Base-by-base conservation (phyloP, 2,888 invertebrate genomes). In the Caenorhabditis afra region DNA sequence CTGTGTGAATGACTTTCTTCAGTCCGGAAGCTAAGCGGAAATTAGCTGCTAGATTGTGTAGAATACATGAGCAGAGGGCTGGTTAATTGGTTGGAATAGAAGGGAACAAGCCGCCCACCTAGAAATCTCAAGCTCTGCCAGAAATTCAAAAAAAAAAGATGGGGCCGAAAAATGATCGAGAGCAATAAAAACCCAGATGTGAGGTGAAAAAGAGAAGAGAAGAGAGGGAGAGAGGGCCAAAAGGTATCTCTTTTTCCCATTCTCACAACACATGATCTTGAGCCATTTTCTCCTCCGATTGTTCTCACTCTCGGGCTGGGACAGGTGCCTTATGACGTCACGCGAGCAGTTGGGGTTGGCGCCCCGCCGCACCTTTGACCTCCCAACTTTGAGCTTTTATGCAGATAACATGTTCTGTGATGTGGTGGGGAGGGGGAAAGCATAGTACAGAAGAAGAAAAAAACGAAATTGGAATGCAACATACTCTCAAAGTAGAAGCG, bases 241-340 rank as follows among this genome's bases (percentile, higher is more conserved):
- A 61, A 75, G 62, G 62, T 64, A 64, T 66, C 66, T 61, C 49
- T 61, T 61, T 74, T 67, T 75, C 64, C 45, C 68, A 65, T 52
- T 58, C 64, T 64, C 59, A 50, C 64, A 70, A 47, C 70, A 52
- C 77, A 75, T 74, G 74, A 65, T 66, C 49, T 49, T 49, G 41
- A 47, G 57, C 57, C 58, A 22, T 74, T 50, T 59, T 45, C 35
- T 10, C 44, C 41, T 47, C 52, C 58, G 7, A 29, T 29, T 29
- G 29, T 29, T 29, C 29, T 29, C 29, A 29, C 29, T 29, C 29
- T 29, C 29, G 7, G 29, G 29, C 29, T 29, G 29, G 7, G 29
- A 45, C 44, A 44, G 73, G 64, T 57, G 64, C 47, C 29, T 29
- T 29, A 50, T 64, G 64, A 73, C 73, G 73, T 73, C 71, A 64